Evolutionary conservation across 2,888 invertebrate species (phyloP).

Genomic region (Drosophila multiciliata): DNA sequence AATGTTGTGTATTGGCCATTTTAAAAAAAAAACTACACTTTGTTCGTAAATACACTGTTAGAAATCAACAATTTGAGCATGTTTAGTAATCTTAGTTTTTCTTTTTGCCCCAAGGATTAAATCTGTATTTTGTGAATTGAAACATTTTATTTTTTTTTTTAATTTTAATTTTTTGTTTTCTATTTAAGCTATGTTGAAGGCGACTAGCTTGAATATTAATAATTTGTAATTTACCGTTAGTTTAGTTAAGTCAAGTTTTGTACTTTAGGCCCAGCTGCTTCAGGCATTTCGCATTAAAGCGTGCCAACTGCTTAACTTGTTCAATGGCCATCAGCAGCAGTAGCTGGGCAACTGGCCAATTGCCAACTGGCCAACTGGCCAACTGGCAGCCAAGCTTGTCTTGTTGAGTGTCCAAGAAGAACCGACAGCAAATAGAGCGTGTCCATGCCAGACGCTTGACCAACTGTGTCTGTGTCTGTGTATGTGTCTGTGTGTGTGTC

Average conservation of each 20-base stretch:
- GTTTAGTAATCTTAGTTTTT: too few relatives aligned
- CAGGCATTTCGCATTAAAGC: slow-evolving; percentile 4
- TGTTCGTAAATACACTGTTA: too few relatives aligned
- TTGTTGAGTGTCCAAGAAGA: slow-evolving; percentile 52
- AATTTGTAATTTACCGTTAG: background rate
- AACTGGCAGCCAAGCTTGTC: slow-evolving; percentile 19
- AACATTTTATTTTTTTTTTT: too few relatives aligned
- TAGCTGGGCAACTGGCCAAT: slow-evolving; percentile 2
- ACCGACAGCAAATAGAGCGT: slow-evolving; percentile 67
- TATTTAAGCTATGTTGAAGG: too few relatives aligned
- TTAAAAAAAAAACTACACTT: too few relatives aligned
- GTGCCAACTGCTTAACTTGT: slow-evolving; percentile 37
- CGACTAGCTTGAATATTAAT: too few relatives aligned
- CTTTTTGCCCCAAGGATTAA: too few relatives aligned
- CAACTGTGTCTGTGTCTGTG: slow-evolving; percentile 68
- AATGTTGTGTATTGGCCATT: background rate
- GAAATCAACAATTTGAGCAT: too few relatives aligned
- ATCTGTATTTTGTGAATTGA: too few relatives aligned
- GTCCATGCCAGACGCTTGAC: slow-evolving; percentile 65
- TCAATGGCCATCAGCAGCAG: slow-evolving; percentile 36
- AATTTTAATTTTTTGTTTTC: too few relatives aligned
- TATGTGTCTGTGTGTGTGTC: too few relatives aligned
- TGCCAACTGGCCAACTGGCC: slow-evolving; percentile 21
- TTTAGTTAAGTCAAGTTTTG: background rate
- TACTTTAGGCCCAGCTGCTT: background rate